Conservation (phyloP, 2,797 vertebrate species). For the Lerista edwardsae region DNA sequence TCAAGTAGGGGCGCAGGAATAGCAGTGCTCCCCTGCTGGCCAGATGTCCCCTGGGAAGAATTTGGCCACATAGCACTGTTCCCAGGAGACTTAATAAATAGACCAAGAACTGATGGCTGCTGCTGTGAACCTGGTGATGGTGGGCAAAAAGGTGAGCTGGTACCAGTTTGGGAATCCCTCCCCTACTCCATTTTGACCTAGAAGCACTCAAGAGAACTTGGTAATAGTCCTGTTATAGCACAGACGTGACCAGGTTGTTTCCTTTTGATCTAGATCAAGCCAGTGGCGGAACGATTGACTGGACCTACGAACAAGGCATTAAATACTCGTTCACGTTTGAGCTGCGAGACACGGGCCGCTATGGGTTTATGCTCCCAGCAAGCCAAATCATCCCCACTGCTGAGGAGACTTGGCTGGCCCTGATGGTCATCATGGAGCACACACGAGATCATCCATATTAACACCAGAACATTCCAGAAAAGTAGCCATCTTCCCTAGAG, state of each 20-base stretch:
- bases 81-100: too few relatives aligned
- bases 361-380: conserved; percentile 92
- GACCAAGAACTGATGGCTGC: too few relatives aligned
- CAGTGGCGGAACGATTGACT: conserved; percentile 88
- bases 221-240: too few relatives aligned
- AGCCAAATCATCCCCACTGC: conserved; percentile 90
- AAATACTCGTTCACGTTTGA: conserved; percentile 95
- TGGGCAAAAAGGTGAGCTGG: too few relatives aligned
- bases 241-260: fast-evolving
- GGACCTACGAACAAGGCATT: conserved; percentile 91
- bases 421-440: conserved; percentile 87
- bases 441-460: conserved; percentile 79
- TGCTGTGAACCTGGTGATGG: too few relatives aligned
- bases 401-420: conserved; percentile 88
- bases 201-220: too few relatives aligned
- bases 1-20: too few relatives aligned
- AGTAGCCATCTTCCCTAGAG: fast-evolving
- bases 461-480: background rate
- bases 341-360: conserved; percentile 88
- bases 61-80: too few relatives aligned
- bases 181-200: too few relatives aligned
- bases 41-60: too few relatives aligned
- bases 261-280: conserved; percentile 81
- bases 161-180: too few relatives aligned
- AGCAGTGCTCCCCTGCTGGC: too few relatives aligned